Base-by-base conservation (phyloP, 92 coral and sea anemone species). In the Chrysogorgia sp. region DNA sequence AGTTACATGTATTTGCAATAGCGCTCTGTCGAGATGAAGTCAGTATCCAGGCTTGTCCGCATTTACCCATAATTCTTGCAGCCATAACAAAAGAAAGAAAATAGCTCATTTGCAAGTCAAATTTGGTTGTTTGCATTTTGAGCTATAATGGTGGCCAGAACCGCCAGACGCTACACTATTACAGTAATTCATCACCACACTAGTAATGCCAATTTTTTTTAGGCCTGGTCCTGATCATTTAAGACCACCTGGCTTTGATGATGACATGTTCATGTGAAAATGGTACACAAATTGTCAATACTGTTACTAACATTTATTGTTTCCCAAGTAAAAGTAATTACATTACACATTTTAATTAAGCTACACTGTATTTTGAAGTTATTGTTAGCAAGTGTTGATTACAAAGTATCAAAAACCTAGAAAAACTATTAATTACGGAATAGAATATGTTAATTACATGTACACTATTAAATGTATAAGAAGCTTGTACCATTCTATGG, bases 211-310 rank as follows among this genome's bases (percentile, higher is more conserved):
- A 5, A 4, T 47, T 47, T 7, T 0, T 74, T 83, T 6, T 64
- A 94, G 99, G 37, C 99, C 99, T 22, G 97, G 86, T 29, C 85
- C 94, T 47, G 99, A 96, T 61, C 97, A 96, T 69, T 69, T 96
- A 31, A 97, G 89, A 13, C 99, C 97, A 4, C 99, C 99, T 8
- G 99, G 99, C 63, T 96, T 72, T 34, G 65, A 96, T 58, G 99
- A 96, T 52, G 99, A 96, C 83, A 96, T 96, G 99, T 96, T 96
- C 81, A 96, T 91, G 98, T 93, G 69, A 86, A 29, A 24, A 23
- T 47, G 53, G n/a, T 6, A 5, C 12, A 37, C 17, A 37, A 10
- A 21, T 43, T n/a, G n/a, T n/a, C n/a, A n/a, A 49, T 10, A 71
- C 48, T 40, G 43, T 74, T 14, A 57, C 58, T 21, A 79, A 47